phyloP scores from a whole-genome alignment of 1,140 invertebrate genomes.

The Aradophagus sp. region DNA sequence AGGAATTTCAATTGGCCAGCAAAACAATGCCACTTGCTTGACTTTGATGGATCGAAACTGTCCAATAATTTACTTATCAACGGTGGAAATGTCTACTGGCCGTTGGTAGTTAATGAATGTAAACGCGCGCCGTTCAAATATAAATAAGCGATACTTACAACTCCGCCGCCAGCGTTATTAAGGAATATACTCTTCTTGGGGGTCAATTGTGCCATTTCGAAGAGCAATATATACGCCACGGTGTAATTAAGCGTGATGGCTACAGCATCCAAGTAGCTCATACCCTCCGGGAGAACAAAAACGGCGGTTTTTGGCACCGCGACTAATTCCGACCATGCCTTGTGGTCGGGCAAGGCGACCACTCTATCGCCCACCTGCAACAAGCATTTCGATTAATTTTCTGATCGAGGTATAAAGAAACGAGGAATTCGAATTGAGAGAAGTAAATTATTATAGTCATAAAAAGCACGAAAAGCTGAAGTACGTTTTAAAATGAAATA shows the following conservation, averaged over 20 bases:
- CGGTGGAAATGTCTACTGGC: too few relatives aligned
- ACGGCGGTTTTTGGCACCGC: slow-evolving; percentile 84
- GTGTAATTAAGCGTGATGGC: slow-evolving; percentile 90
- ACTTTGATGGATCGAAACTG: too few relatives aligned
- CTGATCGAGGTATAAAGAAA: too few relatives aligned
- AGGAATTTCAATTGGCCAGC: too few relatives aligned
- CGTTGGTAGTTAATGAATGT: too few relatives aligned
- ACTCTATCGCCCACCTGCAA: slow-evolving; percentile 88
- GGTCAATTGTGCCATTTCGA: slow-evolving; percentile 85
- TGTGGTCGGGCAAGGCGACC: slow-evolving; percentile 87
- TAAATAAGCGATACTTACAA: slow-evolving; percentile 80
- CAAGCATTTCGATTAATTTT: slow-evolving; percentile 43
- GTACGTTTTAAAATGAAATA: too few relatives aligned
- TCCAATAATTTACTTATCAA: too few relatives aligned
- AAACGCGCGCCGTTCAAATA: too few relatives aligned
- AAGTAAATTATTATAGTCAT: too few relatives aligned
- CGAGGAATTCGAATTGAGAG: too few relatives aligned
- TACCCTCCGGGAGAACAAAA: slow-evolving; percentile 84
- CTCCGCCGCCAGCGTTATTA: slow-evolving; percentile 90
- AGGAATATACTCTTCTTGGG: slow-evolving; percentile 87
- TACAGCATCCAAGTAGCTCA: slow-evolving; percentile 86
- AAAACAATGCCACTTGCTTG: too few relatives aligned
- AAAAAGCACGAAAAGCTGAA: too few relatives aligned
- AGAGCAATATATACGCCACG: slow-evolving; percentile 89
- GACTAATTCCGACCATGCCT: slow-evolving; percentile 90